Evolutionary conservation across 2,113 vertebrate species (phyloP), one percentile per base, ranked within the genome.

Genomic region (Brachirus orientalis): DNA sequence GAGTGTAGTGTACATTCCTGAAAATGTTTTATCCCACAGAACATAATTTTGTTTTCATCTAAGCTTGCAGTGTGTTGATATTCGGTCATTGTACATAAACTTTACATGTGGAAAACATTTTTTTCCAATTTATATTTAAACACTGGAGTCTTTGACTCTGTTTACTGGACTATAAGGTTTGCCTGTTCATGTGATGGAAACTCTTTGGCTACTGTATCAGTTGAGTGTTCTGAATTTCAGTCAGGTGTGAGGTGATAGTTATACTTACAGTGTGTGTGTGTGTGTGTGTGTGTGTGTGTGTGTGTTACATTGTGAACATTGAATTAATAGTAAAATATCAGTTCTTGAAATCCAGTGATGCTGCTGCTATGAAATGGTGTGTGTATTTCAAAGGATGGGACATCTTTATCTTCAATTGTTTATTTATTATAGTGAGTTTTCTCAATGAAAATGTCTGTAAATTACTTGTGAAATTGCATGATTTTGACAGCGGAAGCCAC

Each of bases 231-330:
- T 41, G 61, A 61, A 83, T 82, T 62, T 40, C 63, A 68, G n/a
- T 77, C 59, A 59, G 60, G 38, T 77, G 79, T 79, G 63, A 70
- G 57, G 65, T 75, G 54, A 58, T 65, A n/a, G n/a, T n/a, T n/a
- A n/a, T n/a, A n/a, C n/a, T n/a, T n/a, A n/a, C n/a, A n/a, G n/a
- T n/a, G n/a, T n/a, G n/a, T n/a, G n/a, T n/a, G n/a, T n/a, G n/a
- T n/a, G n/a, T n/a, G n/a, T n/a, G n/a, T n/a, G n/a, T n/a, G n/a
- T 46, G 64, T 75, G 72, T 69, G 83, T 89, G 83, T 61, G 88
- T 83, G 80, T 17, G 48, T 17, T 77, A 56, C n/a, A 51, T 20
- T 79, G 57, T 72, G 69, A 70, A 72, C 36, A 45, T 63, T 45
- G 51, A 69, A 64, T 45, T 75, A 43, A 11, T 1, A 14, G 12